phyloP scores from a whole-genome alignment of 2,797 vertebrate species.

The Acanthurus leucopareius region DNA sequence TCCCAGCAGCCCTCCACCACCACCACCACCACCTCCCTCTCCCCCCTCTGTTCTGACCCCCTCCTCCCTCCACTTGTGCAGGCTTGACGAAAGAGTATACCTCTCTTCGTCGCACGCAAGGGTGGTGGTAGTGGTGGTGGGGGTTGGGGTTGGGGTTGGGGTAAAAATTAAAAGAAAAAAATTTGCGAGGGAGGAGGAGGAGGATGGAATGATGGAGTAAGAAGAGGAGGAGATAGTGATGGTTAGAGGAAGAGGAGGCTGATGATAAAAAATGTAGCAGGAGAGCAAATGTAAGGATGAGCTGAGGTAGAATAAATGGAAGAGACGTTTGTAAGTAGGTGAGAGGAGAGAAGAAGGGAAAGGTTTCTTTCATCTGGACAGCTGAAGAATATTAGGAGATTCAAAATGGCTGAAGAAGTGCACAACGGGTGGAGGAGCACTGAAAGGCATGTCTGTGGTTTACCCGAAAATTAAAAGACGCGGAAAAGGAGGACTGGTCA shows the following conservation, averaged over 20 bases:
- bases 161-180: slow-evolving; percentile 41
- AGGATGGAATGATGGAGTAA: slow-evolving; percentile 49
- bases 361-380: slow-evolving; percentile 41
- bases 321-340: background rate
- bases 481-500: background rate
- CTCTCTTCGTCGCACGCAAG: slow-evolving; percentile 79
- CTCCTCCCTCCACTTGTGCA: slow-evolving; percentile 75
- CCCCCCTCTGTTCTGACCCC: slow-evolving; percentile 55
- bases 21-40: slow-evolving; percentile 21
- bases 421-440: slow-evolving; percentile 28
- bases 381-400: slow-evolving; percentile 54
- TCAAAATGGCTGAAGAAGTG: slow-evolving; percentile 42
- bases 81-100: slow-evolving; percentile 82
- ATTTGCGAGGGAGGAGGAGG: slow-evolving; percentile 25
- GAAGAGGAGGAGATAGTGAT: slow-evolving; percentile 40
- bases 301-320: slow-evolving; percentile 13
- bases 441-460: slow-evolving; percentile 41
- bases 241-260: slow-evolving; percentile 33
- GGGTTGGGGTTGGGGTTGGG: background rate
- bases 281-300: slow-evolving; percentile 24
- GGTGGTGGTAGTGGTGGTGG: background rate
- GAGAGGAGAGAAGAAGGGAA: slow-evolving; percentile 12
- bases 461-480: slow-evolving; percentile 13
- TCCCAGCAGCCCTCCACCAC: slow-evolving; percentile 54
- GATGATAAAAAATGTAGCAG: slow-evolving; percentile 36